A percentile compares a stretch with the other conserved stretches of the same genome.
These are phyloP conservation scores for Columba guinea DNA, from an alignment of 2,797 vertebrate species.

Conservation along the genomic window DNA sequence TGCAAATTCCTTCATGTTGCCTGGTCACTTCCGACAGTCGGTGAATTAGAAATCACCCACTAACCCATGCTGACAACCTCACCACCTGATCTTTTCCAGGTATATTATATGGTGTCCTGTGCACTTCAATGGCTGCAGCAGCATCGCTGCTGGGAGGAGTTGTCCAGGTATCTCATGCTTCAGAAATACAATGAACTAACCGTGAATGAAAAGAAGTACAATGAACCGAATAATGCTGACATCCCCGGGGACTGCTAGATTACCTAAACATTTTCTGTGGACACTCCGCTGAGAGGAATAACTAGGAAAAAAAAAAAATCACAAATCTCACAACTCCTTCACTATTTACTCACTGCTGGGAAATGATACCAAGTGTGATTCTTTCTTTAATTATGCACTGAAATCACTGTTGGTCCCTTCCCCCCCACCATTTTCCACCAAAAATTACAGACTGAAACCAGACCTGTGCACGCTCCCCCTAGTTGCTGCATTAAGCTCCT, in stretches of 20 bases:
- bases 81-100: slow-evolving; percentile 63
- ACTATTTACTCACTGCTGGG: neutral
- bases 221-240: neutral
- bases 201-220: neutral
- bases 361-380: neutral
- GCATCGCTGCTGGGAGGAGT: slow-evolving; percentile 83
- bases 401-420: neutral
- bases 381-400: neutral
- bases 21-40: neutral
- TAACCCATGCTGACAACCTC: neutral
- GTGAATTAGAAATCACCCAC: neutral
- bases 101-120: slow-evolving; percentile 80
- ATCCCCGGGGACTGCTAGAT: neutral
- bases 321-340: neutral
- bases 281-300: neutral
- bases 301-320: too few relatives aligned
- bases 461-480: fast-evolving
- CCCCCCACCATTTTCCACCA: neutral
- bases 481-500: neutral
- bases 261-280: neutral
- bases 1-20: neutral
- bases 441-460: neutral
- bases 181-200: neutral
- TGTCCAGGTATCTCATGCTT: slow-evolving; percentile 78
- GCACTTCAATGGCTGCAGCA: slow-evolving; percentile 80